Conservation (phyloP, 1,140 invertebrate species). For the Drosophila murphyi region DNA sequence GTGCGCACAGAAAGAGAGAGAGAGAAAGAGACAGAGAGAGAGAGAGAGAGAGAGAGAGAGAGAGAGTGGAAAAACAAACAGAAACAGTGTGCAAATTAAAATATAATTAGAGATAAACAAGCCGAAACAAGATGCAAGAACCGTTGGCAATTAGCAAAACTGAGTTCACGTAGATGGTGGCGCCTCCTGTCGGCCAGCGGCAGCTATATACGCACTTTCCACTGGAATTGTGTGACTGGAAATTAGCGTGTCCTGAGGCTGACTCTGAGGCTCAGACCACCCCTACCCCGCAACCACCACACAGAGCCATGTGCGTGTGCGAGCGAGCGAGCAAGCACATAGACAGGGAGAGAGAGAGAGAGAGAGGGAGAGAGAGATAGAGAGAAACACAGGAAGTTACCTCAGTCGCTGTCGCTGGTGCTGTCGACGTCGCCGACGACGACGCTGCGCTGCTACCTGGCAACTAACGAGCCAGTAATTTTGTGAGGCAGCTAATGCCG, state of each 20-base stretch:
- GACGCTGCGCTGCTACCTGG: slow-evolving; percentile 45
- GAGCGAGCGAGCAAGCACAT: slow-evolving; percentile 21
- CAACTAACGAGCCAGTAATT: slow-evolving; percentile 80
- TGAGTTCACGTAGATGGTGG: slow-evolving; percentile 24
- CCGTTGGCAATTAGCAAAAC: slow-evolving; percentile 51
- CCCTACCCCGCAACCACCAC: slow-evolving; percentile 25
- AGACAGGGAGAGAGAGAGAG: neutral
- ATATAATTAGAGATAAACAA: slow-evolving; percentile 83
- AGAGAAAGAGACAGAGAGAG: slow-evolving; percentile 44
- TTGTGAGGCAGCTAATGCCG: slow-evolving; percentile 71
- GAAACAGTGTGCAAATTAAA: slow-evolving; percentile 75
- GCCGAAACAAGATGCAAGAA: slow-evolving; percentile 34
- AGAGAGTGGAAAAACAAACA: slow-evolving; percentile 33
- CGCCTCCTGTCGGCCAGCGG: slow-evolving; percentile 59
- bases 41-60: slow-evolving; percentile 6
- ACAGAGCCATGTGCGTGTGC: slow-evolving; percentile 27
- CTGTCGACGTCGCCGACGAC: slow-evolving; percentile 22
- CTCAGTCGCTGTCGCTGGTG: slow-evolving; percentile 21
- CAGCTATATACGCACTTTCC: slow-evolving; percentile 67
- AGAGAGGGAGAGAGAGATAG: slow-evolving; percentile 8
- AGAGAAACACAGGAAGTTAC: slow-evolving; percentile 24
- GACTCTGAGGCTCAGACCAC: slow-evolving; percentile 4
- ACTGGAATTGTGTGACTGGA: slow-evolving; percentile 73
- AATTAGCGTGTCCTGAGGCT: slow-evolving; percentile 43
- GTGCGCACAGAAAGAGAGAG: slow-evolving; percentile 24